Conservation (phyloP, 1,140 invertebrate species). For the Aphelenchoides avenae region DNA sequence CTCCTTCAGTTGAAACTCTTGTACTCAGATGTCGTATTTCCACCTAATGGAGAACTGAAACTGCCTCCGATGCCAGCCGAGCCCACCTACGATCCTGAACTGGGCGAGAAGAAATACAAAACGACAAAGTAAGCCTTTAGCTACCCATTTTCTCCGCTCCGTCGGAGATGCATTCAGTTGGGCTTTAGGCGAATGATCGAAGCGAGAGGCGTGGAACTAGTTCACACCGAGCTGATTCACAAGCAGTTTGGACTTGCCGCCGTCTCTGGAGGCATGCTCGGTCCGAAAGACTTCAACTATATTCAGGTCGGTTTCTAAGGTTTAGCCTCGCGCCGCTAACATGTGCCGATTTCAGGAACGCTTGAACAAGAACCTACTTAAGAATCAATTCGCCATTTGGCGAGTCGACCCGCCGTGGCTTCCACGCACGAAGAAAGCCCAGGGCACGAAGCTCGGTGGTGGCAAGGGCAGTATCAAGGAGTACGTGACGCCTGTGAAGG, state of each 20-base stretch:
- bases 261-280: slow-evolving; percentile 50
- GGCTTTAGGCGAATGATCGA: slow-evolving; percentile 56
- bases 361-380: slow-evolving; percentile 50
- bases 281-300: slow-evolving; percentile 50
- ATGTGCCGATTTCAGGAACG: slow-evolving; percentile 38
- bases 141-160: not conserved
- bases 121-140: too few relatives aligned
- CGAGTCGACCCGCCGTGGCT: slow-evolving; percentile 90
- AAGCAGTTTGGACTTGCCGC: slow-evolving; percentile 54
- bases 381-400: slow-evolving; percentile 76
- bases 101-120: slow-evolving; percentile 50
- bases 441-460: slow-evolving; percentile 83
- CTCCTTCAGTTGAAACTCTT: slow-evolving; percentile 12
- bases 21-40: slow-evolving; percentile 55
- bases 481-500: slow-evolving; percentile 86
- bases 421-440: slow-evolving; percentile 75
- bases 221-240: slow-evolving; percentile 56
- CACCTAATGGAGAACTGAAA: slow-evolving; percentile 51
- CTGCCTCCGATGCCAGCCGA: slow-evolving; percentile 53
- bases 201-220: slow-evolving; percentile 52
- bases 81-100: slow-evolving; percentile 45
- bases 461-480: slow-evolving; percentile 92
- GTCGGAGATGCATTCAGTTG: not conserved
- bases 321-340: not conserved
- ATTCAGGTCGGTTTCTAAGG: slow-evolving; percentile 43